Base-by-base conservation (phyloP, 2,888 invertebrate genomes). In the Agrilus biguttatus region DNA sequence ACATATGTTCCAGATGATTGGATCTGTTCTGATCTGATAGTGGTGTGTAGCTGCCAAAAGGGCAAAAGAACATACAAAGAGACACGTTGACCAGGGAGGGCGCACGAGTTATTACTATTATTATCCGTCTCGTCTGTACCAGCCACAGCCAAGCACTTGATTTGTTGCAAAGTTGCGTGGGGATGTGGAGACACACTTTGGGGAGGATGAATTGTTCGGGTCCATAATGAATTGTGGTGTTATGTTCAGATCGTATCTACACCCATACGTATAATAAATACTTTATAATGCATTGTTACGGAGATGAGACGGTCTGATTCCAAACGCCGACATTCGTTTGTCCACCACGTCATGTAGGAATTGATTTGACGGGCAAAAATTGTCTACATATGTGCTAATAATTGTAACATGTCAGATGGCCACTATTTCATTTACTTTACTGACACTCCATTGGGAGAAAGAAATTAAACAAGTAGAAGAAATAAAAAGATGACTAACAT, bases 1-100 rank as follows among this genome's bases (percentile, higher is more conserved):
- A 56, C 59, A 59, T 59, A 59, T 59, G 59, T 50, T 53, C 59
- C 28, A 4, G 10, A 28, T 28, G 28, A 28, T 28, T 10, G 28
- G 28, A 28, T 56, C 55, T 56, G 58, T 58, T 59, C 58, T 56
- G 58, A 58, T 59, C 54, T 53, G 56, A 52, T 52, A 54, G 53
- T 51, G 48, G 49, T 28, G 28, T 28, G 28, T 28, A 1, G 28
- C 28, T 28, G 28, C 28, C 28, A 28, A 28, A 28, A 28, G 28
- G 28, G 28, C 28, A 28, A 28, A 10, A 28, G 28, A 28, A n/a
- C n/a, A n/a, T n/a, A n/a, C n/a, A n/a, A 28, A 4, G 28, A 28
- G 8, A 28, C 4, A 28, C 10, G 28, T 28, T 28, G 28, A 10
- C 28, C 28, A 10, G 28, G 28, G 28, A 28, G 28, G 28, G 28